Percentiles rank a stretch among this genome's conserved stretches.
These are phyloP conservation scores for Amaurobius ferox DNA, from an alignment of 2,888 invertebrate genomes.

Conservation along the genomic window DNA sequence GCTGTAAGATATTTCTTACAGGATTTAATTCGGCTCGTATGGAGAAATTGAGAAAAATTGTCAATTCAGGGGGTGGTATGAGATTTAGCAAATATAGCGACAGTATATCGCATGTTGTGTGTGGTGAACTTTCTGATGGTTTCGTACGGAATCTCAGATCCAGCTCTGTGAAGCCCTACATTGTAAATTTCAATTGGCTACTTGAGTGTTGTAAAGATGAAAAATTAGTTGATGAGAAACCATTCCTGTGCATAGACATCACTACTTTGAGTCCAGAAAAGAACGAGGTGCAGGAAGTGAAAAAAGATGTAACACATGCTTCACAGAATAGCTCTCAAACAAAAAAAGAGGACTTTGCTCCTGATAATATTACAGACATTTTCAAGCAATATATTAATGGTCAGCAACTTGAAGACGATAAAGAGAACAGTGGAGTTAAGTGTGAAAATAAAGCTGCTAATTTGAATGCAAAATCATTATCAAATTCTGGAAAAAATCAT, in stretches of 20 bases:
- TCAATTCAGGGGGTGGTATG: constrained; percentile 89
- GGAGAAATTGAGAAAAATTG: constrained; percentile 83
- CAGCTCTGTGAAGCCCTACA: constrained; percentile 78
- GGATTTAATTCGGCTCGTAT: constrained; percentile 83
- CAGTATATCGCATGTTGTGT: constrained; percentile 88
- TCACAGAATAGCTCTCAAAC: neutral
- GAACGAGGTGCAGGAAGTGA: neutral
- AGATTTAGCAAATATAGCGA: constrained; percentile 86
- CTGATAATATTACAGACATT: constrained; percentile 75
- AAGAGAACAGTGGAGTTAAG: neutral
- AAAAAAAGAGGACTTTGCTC: constrained; percentile 1
- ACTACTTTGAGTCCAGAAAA: constrained; percentile 41
- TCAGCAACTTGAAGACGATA: neutral
- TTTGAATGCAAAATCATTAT: neutral
- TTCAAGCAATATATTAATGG: constrained; percentile 76
- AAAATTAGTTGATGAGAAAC: constrained; percentile 80
- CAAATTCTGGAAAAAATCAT: neutral
- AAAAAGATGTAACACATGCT: neutral
- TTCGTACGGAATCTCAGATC: constrained; percentile 75
- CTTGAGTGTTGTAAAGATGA: constrained; percentile 84
- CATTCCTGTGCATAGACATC: constrained; percentile 45
- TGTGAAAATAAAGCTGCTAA: constrained; percentile 4
- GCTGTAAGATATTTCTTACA: constrained; percentile 87
- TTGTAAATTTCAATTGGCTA: constrained; percentile 87
- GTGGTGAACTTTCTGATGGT: constrained; percentile 80